Evolutionary conservation across 1,140 invertebrate genomes (phyloP).

Genomic region (Sycophila sp.): DNA sequence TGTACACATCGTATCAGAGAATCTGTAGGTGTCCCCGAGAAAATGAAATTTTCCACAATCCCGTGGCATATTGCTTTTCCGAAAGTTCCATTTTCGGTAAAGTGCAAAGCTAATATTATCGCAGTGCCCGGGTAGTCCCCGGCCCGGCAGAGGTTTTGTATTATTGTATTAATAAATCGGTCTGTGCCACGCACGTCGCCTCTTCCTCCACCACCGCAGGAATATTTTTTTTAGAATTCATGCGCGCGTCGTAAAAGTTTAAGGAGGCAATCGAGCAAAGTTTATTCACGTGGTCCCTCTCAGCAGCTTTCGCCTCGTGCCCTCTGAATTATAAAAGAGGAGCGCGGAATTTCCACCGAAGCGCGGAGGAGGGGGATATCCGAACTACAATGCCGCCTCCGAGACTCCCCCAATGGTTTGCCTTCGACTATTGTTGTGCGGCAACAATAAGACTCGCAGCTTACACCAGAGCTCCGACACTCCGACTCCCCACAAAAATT

Average conservation of each 20-base stretch:
- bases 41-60: too few relatives aligned
- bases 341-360: slow-evolving; percentile 1
- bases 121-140: not conserved
- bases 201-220: too few relatives aligned
- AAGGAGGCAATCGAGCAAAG: slow-evolving; percentile 31
- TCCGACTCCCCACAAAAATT: not conserved
- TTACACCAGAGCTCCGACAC: not conserved
- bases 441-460: slow-evolving; percentile 13
- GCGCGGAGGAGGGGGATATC: too few relatives aligned
- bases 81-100: not conserved
- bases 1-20: too few relatives aligned
- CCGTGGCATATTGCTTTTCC: too few relatives aligned
- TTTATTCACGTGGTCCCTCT: slow-evolving; percentile 14
- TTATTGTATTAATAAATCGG: not conserved
- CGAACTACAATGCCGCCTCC: not conserved
- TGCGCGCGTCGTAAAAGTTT: slow-evolving; percentile 12
- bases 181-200: not conserved
- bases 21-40: too few relatives aligned
- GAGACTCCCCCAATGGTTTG: not conserved
- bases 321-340: slow-evolving; percentile 16
- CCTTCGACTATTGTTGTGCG: slow-evolving; percentile 19
- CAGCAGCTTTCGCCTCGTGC: too few relatives aligned
- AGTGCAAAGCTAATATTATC: not conserved
- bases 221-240: not conserved
- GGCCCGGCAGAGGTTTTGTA: not conserved